Conservation (phyloP, 2,888 invertebrate genomes). For the Falcaria lacertinaria region DNA sequence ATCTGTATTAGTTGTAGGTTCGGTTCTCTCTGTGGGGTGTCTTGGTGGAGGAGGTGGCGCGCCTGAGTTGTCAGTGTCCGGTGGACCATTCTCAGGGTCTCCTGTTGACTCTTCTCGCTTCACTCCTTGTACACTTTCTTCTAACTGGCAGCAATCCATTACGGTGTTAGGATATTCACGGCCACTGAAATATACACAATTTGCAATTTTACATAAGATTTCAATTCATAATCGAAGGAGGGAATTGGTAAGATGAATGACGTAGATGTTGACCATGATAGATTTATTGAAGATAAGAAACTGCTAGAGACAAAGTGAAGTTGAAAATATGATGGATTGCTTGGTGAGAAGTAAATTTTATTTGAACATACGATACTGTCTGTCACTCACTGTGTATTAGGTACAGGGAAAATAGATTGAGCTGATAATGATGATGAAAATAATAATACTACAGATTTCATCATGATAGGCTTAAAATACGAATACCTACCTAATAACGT, state of each 20-base stretch:
- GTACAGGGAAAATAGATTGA: too few species aligned
- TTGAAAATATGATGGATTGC: too few species aligned
- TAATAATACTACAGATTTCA: not conserved
- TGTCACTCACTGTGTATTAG: too few species aligned
- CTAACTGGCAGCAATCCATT: slow-evolving; percentile 96
- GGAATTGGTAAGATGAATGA: too few species aligned
- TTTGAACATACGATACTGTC: too few species aligned
- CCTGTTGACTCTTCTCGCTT: slow-evolving; percentile 90
- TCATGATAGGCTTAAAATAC: too few species aligned
- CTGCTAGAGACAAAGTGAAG: too few species aligned
- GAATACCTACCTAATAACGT: slow-evolving; percentile 92
- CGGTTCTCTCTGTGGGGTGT: slow-evolving; percentile 60
- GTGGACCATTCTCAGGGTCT: slow-evolving; percentile 93
- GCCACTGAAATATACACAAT: slow-evolving; percentile 80
- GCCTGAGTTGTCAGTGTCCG: slow-evolving; percentile 86
- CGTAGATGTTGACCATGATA: too few species aligned
- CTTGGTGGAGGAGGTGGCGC: slow-evolving; percentile 59
- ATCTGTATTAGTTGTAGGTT: slow-evolving; percentile 62
- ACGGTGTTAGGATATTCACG: slow-evolving; percentile 94
- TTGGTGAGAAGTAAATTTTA: too few species aligned
- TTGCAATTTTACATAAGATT: not conserved
- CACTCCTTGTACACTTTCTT: slow-evolving; percentile 88
- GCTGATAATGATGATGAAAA: not conserved
- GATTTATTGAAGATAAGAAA: too few species aligned
- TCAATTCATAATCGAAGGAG: too few species aligned